These are phyloP conservation scores for Brachypodius melanocephalos DNA, from an alignment of 2,113 vertebrate genomes.

Conservation along the genomic window DNA sequence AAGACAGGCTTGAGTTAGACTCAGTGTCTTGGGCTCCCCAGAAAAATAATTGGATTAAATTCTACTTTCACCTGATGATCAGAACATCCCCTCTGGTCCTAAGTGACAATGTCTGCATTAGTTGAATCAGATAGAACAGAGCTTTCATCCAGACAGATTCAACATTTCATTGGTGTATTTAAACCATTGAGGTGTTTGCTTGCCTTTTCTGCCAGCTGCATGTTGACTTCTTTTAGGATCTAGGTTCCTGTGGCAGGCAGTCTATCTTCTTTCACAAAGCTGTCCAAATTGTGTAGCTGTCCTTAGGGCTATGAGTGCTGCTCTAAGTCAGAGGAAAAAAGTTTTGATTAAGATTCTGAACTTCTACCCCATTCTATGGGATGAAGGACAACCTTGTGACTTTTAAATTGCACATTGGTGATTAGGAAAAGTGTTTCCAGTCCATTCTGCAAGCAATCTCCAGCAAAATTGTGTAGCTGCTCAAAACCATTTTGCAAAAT, in stretches of 20 bases:
- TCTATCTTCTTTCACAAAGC: background rate
- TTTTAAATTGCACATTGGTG: background rate
- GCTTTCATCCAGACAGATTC: background rate
- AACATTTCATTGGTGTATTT: background rate
- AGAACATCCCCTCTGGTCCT: background rate
- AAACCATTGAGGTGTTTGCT: background rate
- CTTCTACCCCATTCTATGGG: background rate
- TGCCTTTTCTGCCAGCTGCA: background rate
- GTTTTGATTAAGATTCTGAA: background rate
- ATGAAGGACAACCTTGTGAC: background rate
- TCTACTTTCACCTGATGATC: background rate
- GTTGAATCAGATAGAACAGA: background rate
- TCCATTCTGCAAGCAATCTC: background rate
- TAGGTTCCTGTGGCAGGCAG: background rate
- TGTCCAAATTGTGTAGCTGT: background rate
- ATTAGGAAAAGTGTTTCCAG: background rate
- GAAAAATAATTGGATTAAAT: background rate
- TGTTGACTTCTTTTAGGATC: background rate
- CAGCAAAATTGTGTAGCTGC: background rate
- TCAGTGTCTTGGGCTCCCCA: background rate
- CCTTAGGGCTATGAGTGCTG: background rate
- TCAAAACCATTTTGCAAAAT: background rate
- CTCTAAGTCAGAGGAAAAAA: background rate
- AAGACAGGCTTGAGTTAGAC: background rate
- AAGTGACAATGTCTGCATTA: background rate